These are phyloP conservation scores for Leistus spinibarbis DNA, from an alignment of 2,888 invertebrate species.

Conservation along the genomic window DNA sequence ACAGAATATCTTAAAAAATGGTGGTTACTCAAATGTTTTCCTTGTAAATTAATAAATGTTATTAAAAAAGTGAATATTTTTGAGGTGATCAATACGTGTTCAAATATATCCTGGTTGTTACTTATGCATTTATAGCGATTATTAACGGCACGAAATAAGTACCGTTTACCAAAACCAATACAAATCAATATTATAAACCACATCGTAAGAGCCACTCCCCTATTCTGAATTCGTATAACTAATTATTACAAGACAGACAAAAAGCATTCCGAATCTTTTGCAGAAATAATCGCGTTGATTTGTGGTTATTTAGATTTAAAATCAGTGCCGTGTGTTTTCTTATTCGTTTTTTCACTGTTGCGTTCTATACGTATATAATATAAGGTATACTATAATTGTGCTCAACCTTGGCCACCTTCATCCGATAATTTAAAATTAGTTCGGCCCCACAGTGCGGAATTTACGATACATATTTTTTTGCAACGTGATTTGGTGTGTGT, in stretches of 20 bases:
- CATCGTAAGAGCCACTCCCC: background rate
- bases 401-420: conserved; percentile 28
- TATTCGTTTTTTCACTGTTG: background rate
- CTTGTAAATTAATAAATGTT: too few relatives aligned
- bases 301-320: conserved; percentile 18
- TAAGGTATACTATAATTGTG: conserved; percentile 8
- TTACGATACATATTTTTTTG: conserved; percentile 22
- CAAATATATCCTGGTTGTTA: too few relatives aligned
- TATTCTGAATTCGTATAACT: background rate
- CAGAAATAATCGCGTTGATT: conserved; percentile 2
- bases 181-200: background rate
- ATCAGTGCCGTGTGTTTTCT: background rate
- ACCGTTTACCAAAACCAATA: background rate
- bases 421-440: conserved; percentile 33
- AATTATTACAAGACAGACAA: background rate
- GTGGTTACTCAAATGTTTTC: too few relatives aligned
- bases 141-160: too few relatives aligned
- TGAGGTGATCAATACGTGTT: too few relatives aligned
- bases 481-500: background rate
- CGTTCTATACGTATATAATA: background rate
- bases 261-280: background rate
- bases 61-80: too few relatives aligned
- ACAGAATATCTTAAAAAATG: too few relatives aligned
- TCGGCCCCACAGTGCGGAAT: conserved; percentile 19
- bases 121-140: too few relatives aligned